Evolutionary conservation across 2,113 vertebrate species (phyloP).

Genomic region (Todiramphus saurophagus): DNA sequence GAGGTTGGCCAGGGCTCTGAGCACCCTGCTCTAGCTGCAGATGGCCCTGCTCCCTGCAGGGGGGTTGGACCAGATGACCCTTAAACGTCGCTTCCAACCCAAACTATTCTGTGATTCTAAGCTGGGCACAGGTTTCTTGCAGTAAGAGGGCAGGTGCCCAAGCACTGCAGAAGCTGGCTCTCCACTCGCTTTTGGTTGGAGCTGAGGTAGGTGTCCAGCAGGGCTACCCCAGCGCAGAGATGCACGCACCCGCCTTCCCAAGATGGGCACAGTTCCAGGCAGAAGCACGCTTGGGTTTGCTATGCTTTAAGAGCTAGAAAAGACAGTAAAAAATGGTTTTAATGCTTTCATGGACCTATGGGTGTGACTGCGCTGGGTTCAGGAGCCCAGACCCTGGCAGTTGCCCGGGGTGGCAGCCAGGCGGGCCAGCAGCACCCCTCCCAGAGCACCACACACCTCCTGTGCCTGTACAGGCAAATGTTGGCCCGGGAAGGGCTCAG

Average conservation of each 20-base stretch:
- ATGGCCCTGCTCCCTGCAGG: too few relatives aligned
- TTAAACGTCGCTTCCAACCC: too few relatives aligned
- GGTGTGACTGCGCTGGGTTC: rapidly evolving
- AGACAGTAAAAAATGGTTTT: too few relatives aligned
- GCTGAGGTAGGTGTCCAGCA: background rate
- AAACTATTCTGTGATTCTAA: background rate
- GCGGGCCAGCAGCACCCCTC: background rate
- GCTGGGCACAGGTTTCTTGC: background rate
- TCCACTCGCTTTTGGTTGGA: background rate
- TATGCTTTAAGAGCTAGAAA: rapidly evolving
- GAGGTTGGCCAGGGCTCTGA: too few relatives aligned
- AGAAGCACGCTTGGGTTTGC: rapidly evolving
- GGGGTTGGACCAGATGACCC: too few relatives aligned
- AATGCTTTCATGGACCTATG: rapidly evolving
- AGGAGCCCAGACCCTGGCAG: background rate
- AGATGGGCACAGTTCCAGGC: background rate
- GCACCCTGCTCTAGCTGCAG: too few relatives aligned
- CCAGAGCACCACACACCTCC: background rate
- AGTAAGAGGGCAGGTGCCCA: background rate
- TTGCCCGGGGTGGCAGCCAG: background rate
- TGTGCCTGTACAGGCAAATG: rapidly evolving
- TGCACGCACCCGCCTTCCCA: rapidly evolving
- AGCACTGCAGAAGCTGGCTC: background rate
- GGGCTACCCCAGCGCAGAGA: background rate
- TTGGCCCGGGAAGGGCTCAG: background rate